phyloP scores from a whole-genome alignment of 2,888 invertebrate species.

The Stenurella melanura region DNA sequence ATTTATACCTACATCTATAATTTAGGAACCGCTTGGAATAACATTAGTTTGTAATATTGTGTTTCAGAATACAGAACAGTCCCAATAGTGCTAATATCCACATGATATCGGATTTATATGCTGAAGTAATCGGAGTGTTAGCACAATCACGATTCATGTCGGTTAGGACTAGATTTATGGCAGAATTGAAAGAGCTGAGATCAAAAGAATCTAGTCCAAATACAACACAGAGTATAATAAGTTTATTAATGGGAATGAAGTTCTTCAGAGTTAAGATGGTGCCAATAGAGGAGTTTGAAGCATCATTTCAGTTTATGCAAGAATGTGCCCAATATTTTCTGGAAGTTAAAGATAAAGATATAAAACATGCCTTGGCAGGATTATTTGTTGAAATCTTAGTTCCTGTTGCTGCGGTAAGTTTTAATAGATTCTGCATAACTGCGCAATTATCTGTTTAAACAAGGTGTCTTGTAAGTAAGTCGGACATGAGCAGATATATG shows the following conservation, averaged over 20 bases:
- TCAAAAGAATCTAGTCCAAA: slow-evolving; percentile 92
- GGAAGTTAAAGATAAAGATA: slow-evolving; percentile 98
- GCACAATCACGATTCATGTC: slow-evolving; percentile 96
- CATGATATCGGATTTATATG: slow-evolving; percentile 97
- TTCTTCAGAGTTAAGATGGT: slow-evolving; percentile 98
- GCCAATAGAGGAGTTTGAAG: slow-evolving; percentile 99
- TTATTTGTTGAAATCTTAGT: slow-evolving; percentile 99
- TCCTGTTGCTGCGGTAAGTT: slow-evolving; percentile 95
- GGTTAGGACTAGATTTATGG: slow-evolving; percentile 93
- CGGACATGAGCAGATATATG: too few species aligned
- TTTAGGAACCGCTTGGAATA: neutral
- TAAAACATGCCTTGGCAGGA: slow-evolving; percentile 97
- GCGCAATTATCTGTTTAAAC: too few species aligned
- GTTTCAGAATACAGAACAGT: slow-evolving; percentile 86
- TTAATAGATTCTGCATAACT: neutral
- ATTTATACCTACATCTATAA: too few species aligned
- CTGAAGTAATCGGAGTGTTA: slow-evolving; percentile 97
- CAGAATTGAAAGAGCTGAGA: slow-evolving; percentile 89
- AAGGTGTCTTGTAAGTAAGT: too few species aligned
- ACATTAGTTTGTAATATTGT: neutral
- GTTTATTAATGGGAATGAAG: slow-evolving; percentile 99
- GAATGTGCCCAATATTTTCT: slow-evolving; percentile 98
- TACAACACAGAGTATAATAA: slow-evolving; percentile 95
- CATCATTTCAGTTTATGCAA: slow-evolving; percentile 98
- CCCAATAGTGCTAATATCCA: slow-evolving; percentile 97